Percentiles rank a stretch among this genome's conserved stretches.
Conservation (phyloP, 2,888 invertebrate species). For the Torymus tubicola region DNA sequence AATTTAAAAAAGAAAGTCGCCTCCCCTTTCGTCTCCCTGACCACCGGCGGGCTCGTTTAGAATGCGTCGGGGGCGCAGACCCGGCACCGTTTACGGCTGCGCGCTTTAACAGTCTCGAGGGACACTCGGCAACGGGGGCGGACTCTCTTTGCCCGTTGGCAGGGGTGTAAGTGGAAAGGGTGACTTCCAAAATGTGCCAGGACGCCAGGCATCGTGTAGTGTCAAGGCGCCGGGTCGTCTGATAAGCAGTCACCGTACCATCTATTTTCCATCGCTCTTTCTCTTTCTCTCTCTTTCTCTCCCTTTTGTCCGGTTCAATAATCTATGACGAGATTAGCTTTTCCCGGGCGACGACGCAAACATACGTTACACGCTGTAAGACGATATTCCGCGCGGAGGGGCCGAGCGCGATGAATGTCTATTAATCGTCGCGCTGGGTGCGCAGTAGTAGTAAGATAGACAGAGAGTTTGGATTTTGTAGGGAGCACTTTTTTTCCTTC, state of each 20-base stretch:
- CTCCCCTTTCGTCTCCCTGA: no score
- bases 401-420: not conserved
- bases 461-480: not conserved
- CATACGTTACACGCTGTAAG: not conserved
- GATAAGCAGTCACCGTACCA: slow-evolving; percentile 58
- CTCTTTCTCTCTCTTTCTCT: not conserved
- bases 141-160: not conserved
- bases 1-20: no score
- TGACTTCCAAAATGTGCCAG: slow-evolving; percentile 60
- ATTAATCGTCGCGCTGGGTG: no score
- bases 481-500: not conserved
- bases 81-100: slow-evolving; percentile 16
- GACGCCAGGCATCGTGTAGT: slow-evolving; percentile 58
- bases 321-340: slow-evolving; percentile 47
- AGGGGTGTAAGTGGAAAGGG: not conserved
- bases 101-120: slow-evolving; percentile 37
- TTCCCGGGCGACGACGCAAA: not conserved
- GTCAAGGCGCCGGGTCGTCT: slow-evolving; percentile 63
- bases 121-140: slow-evolving; percentile 11
- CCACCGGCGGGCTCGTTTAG: no score
- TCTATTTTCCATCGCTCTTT: slow-evolving; percentile 42
- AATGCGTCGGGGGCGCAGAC: no score
- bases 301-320: slow-evolving; percentile 33
- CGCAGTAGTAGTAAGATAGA: no score
- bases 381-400: not conserved